A percentile compares a stretch with the other conserved stretches of the same genome.
These are phyloP conservation scores for Esox lucius DNA, from an alignment of 2,797 vertebrate species.

Conservation along the genomic window DNA sequence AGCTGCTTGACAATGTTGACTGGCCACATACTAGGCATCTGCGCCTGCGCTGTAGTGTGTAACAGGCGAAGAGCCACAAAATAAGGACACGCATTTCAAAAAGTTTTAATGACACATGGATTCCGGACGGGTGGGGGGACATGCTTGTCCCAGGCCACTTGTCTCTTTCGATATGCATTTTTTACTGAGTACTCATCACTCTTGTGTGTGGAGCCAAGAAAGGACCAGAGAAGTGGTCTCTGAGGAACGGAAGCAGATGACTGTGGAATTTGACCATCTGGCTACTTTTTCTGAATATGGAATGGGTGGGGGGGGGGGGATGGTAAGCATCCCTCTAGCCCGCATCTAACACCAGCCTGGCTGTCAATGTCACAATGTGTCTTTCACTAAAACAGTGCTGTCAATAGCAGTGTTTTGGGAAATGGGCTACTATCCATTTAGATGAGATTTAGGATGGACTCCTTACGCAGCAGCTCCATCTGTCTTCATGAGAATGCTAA, in stretches of 20 bases:
- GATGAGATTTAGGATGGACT: neutral
- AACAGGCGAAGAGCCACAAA: neutral
- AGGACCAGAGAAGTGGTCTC: slow-evolving; percentile 48
- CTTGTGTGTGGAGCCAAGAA: slow-evolving; percentile 16
- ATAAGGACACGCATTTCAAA: neutral
- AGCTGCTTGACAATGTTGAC: neutral
- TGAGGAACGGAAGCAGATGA: slow-evolving; percentile 60
- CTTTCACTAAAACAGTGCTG: slow-evolving; percentile 58
- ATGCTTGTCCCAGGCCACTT: slow-evolving; percentile 8
- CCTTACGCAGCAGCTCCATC: neutral
- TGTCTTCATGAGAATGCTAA: neutral
- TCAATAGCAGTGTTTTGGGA: slow-evolving; percentile 21
- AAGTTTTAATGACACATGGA: neutral
- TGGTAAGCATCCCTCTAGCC: slow-evolving; percentile 46
- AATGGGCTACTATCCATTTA: neutral
- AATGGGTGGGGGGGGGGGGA: slow-evolving; percentile 41
- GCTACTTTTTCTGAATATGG: slow-evolving; percentile 46
- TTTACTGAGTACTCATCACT: slow-evolving; percentile 5
- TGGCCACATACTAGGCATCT: neutral
- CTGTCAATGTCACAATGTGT: slow-evolving; percentile 59
- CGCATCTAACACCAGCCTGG: slow-evolving; percentile 48
- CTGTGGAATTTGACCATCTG: slow-evolving; percentile 66
- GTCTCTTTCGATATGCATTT: slow-evolving; percentile 26
- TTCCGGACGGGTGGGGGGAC: too few species aligned
- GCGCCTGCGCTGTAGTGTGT: neutral